Conservation (phyloP, 1,140 invertebrate genomes). For the Drosophila leontia region DNA sequence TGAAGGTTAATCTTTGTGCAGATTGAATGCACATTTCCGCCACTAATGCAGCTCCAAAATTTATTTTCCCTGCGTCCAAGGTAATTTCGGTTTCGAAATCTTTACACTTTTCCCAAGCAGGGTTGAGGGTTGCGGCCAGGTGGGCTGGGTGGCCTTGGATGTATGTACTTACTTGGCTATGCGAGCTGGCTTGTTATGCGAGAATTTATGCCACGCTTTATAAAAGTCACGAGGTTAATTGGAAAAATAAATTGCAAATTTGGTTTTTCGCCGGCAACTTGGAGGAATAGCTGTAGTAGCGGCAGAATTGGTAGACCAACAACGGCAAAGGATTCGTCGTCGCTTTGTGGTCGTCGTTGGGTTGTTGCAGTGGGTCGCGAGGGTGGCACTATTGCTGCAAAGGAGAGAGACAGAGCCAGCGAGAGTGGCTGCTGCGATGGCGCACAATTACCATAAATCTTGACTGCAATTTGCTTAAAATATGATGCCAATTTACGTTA, state of each 20-base stretch:
- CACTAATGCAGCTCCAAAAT: constrained; percentile 22
- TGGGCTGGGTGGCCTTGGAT: constrained; percentile 23
- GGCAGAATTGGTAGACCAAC: constrained; percentile 34
- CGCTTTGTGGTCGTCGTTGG: constrained; percentile 51
- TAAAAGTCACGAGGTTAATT: constrained; percentile 84
- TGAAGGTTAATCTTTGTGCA: constrained; percentile 10
- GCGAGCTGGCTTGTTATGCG: constrained; percentile 51
- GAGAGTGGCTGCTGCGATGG: constrained; percentile 64
- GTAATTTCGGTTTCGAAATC: constrained; percentile 44
- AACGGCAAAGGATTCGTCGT: constrained; percentile 51
- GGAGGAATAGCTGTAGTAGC: constrained; percentile 42
- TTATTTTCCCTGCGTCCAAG: constrained; percentile 26
- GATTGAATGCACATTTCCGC: constrained; percentile 10
- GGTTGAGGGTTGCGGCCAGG: not conserved
- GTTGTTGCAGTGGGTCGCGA: constrained; percentile 19
- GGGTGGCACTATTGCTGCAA: not conserved
- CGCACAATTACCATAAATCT: constrained; percentile 83
- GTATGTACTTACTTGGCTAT: constrained; percentile 2
- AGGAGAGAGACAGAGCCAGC: constrained; percentile 12
- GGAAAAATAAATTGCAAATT: constrained; percentile 84
- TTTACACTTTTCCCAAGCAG: constrained; percentile 1
- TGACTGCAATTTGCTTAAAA: constrained; percentile 83
- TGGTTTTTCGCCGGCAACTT: constrained; percentile 69
- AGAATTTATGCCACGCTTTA: constrained; percentile 82
- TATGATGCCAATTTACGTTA: constrained; percentile 84